A percentile compares a stretch with the other conserved stretches of the same genome.
Conservation (phyloP, 1,140 invertebrate species). For the Caenorhabditis inopinata region DNA sequence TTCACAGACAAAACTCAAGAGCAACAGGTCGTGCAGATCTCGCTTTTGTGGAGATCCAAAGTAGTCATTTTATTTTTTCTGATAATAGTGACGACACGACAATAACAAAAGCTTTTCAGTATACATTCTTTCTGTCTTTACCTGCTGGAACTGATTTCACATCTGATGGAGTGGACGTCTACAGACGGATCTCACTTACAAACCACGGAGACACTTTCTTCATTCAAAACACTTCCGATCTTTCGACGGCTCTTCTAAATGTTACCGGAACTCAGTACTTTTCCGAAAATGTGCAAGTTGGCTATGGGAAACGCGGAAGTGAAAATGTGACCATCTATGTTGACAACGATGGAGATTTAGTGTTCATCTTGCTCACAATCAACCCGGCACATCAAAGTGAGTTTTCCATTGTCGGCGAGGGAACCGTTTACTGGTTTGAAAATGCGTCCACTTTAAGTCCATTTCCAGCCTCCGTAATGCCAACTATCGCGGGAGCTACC, state of each 20-base stretch:
- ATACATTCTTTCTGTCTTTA: neutral
- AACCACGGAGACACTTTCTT: neutral
- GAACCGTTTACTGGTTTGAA: no score
- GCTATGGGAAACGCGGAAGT: neutral
- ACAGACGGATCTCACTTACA: neutral
- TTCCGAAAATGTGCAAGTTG: neutral
- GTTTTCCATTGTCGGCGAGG: no score
- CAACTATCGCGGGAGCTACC: neutral
- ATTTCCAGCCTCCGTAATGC: neutral
- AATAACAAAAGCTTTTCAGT: neutral
- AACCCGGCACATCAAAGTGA: neutral
- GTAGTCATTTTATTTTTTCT: neutral
- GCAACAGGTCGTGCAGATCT: neutral
- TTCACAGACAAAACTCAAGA: neutral
- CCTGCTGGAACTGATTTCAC: neutral
- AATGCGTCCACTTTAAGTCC: neutral
- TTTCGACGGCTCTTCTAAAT: neutral
- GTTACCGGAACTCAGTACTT: neutral
- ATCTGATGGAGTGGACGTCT: constrained; percentile 3
- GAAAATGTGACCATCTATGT: neutral
- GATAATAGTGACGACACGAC: neutral
- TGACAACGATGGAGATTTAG: neutral
- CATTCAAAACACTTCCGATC: neutral
- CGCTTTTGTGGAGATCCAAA: constrained; percentile 23
- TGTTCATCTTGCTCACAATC: neutral